Evolutionary conservation across 1,140 invertebrate genomes (phyloP).

Genomic region (Hirudo medicinalis): DNA sequence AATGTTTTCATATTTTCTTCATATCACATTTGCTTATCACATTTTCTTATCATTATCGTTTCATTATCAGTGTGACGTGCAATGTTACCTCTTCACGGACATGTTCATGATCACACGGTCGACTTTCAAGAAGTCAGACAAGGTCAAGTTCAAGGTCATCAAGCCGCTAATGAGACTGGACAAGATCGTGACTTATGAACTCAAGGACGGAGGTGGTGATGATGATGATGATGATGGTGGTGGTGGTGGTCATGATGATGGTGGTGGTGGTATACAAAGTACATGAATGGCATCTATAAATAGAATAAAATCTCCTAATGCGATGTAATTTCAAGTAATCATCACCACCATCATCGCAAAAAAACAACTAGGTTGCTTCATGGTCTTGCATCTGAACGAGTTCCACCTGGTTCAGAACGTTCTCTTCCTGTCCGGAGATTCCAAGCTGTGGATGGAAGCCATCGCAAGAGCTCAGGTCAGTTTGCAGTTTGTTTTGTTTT

Average conservation of each 20-base stretch:
- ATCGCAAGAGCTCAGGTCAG: conserved; percentile 52
- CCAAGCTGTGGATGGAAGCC: conserved; percentile 51
- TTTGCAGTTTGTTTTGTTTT: too few relatives aligned
- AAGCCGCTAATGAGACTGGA: conserved; percentile 69
- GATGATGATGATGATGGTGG: background rate
- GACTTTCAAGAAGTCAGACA: conserved; percentile 50
- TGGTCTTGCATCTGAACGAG: conserved; percentile 68
- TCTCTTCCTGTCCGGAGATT: conserved; percentile 51
- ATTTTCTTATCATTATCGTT: background rate
- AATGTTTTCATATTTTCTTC: too few relatives aligned
- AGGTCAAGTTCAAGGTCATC: conserved; percentile 51
- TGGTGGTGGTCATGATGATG: background rate
- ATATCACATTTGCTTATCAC: background rate
- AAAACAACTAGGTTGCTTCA: conserved; percentile 43
- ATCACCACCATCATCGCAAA: conserved; percentile 12
- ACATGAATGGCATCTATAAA: background rate
- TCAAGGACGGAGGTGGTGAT: conserved; percentile 44
- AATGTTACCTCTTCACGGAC: conserved; percentile 75
- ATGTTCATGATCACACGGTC: conserved; percentile 73
- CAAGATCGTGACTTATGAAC: conserved; percentile 56
- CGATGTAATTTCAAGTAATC: background rate
- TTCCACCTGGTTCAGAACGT: conserved; percentile 61
- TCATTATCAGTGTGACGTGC: conserved; percentile 59
- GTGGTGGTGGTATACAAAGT: too few relatives aligned
- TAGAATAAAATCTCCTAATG: background rate